Conservation (phyloP, 2,888 invertebrate species). For the Patella depressa region DNA sequence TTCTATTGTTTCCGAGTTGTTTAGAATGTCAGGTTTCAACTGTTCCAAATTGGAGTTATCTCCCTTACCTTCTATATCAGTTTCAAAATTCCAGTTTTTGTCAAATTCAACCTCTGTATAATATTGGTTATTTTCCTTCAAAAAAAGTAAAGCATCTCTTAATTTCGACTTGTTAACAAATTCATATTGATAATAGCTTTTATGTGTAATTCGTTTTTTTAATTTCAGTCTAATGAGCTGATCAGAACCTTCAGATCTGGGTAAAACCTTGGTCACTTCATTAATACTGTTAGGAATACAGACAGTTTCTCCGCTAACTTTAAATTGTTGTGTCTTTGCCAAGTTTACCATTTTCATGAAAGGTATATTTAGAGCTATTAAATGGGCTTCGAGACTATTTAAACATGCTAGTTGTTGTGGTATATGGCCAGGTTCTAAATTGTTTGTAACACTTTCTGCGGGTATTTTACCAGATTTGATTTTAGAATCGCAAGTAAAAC, state of each 20-base stretch:
- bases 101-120: neutral
- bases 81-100: neutral
- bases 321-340: neutral
- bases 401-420: neutral
- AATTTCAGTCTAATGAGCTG: neutral
- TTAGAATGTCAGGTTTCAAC: no score
- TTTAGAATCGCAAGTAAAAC: neutral
- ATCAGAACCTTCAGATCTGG: neutral
- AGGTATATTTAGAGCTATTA: conserved; percentile 3
- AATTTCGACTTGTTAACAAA: neutral
- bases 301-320: neutral
- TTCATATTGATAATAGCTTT: neutral
- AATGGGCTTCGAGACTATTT: neutral
- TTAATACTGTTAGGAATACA: conserved; percentile 3
- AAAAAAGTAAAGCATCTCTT: neutral
- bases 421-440: conserved; percentile 1
- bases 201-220: neutral
- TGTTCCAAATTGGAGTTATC: no score
- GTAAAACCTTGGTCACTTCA: neutral
- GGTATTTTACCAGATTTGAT: conserved; percentile 6
- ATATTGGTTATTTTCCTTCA: neutral
- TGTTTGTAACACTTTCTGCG: conserved; percentile 7
- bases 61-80: neutral
- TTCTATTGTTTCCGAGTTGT: no score
- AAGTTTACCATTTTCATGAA: neutral